Conservation (phyloP, 2,113 vertebrate species). For the Epinephelus moara region DNA sequence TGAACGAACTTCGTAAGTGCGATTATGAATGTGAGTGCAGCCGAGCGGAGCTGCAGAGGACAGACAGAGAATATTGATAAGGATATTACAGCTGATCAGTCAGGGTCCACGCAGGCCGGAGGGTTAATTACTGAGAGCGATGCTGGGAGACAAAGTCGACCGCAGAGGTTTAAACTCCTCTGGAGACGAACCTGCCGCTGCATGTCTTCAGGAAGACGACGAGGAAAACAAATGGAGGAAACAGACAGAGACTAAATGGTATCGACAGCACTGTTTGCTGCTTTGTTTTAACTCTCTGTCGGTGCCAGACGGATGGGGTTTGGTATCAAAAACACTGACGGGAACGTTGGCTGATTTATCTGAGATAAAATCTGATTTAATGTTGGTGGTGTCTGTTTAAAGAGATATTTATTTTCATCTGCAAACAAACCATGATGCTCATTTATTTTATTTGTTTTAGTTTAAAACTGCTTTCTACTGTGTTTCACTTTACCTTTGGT, state of each 20-base stretch:
- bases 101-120: slow-evolving; percentile 27
- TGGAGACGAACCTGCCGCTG: slow-evolving; percentile 20
- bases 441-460: neutral
- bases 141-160: slow-evolving; percentile 67
- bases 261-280: neutral
- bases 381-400: neutral
- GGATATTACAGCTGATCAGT: slow-evolving; percentile 68
- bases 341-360: neutral
- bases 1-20: slow-evolving; percentile 22
- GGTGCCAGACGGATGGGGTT: slow-evolving; percentile 8
- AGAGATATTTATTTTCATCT: neutral
- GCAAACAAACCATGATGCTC: neutral
- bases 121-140: slow-evolving; percentile 70
- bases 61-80: slow-evolving; percentile 72
- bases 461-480: too few relatives aligned
- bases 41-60: slow-evolving; percentile 37
- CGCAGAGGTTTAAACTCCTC: slow-evolving; percentile 24
- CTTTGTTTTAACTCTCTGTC: slow-evolving; percentile 18
- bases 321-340: neutral
- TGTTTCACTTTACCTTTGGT: too few relatives aligned
- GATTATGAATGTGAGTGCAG: slow-evolving; percentile 42
- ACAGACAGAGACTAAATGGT: slow-evolving; percentile 33
- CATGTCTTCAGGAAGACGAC: slow-evolving; percentile 40
- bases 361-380: neutral
- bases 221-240: slow-evolving; percentile 30